Base-by-base conservation (phyloP, 2,888 invertebrate species). In the Eugnorisma glareosa region DNA sequence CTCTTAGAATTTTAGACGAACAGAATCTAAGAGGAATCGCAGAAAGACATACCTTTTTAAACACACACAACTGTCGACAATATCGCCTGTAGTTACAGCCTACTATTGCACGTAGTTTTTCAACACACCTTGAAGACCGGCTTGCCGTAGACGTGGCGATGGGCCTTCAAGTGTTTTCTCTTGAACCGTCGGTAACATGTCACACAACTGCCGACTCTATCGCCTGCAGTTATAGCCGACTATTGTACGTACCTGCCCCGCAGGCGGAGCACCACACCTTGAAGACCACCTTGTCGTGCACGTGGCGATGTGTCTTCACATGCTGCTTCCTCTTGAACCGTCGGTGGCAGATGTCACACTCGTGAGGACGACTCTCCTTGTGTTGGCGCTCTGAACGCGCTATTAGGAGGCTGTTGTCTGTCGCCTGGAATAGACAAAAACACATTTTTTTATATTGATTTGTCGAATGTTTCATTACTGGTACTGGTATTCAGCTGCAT, bases 241-340 rank as follows among this genome's bases (percentile, higher is more conserved):
- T 54, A 43, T 61, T 31, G 31, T 6, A 69, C 68, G 18, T 68
- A 96, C 96, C 95, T 92, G 93, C 93, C 59, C 92, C 93, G 66
- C 96, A 96, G 18, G 90, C 73, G 5, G 94, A 92, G 82, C 96
- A 96, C 94, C 95, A 94, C 51, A 95, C 78, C 28, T 89, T 90
- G n/a, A 92, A 86, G 67, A 89, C 88, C 48, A 88, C 84, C 78
- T 91, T 92, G 11, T 87, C 81, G 79, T 96, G 96, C 0, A 95
- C 93, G 67, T 95, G 94, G 77, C 92, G 91, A 84, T 96, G 96
- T 8, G 94, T 94, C 59, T 94, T 94, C 4, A 96, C 92, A 73
- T 96, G 96, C 82, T 96, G 96, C 83, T 93, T 93, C 76, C 96
- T 87, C 89, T 96, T 96, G 91, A 96, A 96, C 83, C 93, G 91